Conservation (phyloP, 2,113 vertebrate species). For the Kryptolebias marmoratus region DNA sequence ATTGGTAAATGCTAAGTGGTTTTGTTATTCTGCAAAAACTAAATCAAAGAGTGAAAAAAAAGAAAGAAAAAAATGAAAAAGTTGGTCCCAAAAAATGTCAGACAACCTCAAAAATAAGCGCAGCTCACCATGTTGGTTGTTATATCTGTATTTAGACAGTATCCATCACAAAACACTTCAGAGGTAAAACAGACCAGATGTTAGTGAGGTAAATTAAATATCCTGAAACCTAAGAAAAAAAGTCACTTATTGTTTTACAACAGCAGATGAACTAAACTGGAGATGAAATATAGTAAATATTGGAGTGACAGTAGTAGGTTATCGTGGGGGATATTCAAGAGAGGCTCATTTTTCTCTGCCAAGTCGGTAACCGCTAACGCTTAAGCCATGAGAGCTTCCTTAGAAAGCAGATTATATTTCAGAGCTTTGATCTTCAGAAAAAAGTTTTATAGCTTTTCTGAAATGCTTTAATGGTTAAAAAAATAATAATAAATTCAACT, state of each 20-base stretch:
- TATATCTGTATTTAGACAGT: too few relatives aligned
- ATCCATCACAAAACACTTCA: not conserved
- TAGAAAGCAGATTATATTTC: constrained; percentile 12
- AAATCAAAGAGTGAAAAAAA: too few relatives aligned
- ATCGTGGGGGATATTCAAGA: too few relatives aligned
- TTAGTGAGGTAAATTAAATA: not conserved
- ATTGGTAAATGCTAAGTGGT: too few relatives aligned
- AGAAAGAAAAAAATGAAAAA: too few relatives aligned
- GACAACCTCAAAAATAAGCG: too few relatives aligned
- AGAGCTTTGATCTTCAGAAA: not conserved
- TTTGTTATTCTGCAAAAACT: too few relatives aligned
- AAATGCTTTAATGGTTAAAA: not conserved
- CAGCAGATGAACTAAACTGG: not conserved
- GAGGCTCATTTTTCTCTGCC: not conserved
- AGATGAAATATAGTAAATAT: not conserved
- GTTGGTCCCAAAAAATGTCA: too few relatives aligned
- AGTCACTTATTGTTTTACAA: not conserved
- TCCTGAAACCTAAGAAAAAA: not conserved
- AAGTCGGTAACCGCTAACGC: not conserved
- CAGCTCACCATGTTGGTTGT: too few relatives aligned
- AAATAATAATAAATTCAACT: not conserved
- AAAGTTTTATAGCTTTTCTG: not conserved
- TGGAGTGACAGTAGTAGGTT: not conserved
- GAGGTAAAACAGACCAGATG: not conserved
- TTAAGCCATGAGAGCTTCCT: not conserved